These are phyloP conservation scores for Aspidiotus destructor DNA, from an alignment of 2,888 invertebrate genomes.

Conservation along the genomic window DNA sequence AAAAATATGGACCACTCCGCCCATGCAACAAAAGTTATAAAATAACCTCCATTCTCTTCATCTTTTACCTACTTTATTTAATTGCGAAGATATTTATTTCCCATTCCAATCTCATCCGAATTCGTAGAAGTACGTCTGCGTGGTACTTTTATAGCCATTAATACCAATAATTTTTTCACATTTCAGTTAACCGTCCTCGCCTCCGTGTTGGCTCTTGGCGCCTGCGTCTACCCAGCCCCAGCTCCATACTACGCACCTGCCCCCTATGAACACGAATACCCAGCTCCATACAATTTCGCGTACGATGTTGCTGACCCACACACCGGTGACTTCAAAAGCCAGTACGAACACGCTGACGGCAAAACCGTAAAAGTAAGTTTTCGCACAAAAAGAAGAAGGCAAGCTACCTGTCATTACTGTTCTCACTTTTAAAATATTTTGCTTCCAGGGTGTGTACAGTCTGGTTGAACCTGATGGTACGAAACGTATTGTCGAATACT, in stretches of 20 bases:
- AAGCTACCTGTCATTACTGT: background rate
- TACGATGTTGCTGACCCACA: conserved; percentile 36
- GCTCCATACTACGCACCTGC: conserved; percentile 13
- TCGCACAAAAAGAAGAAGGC: background rate
- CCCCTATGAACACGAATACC: conserved; percentile 33
- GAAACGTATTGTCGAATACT: conserved; percentile 36
- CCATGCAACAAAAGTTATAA: too few species aligned
- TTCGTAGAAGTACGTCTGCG: too few species aligned
- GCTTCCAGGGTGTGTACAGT: conserved; percentile 35
- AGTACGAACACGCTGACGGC: conserved; percentile 36
- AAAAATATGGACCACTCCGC: too few species aligned
- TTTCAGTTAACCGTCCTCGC: conserved; percentile 19
- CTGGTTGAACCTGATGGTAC: conserved; percentile 37
- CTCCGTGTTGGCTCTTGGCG: conserved; percentile 19
- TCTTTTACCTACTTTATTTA: too few species aligned
- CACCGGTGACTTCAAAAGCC: conserved; percentile 37
- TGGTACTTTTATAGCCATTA: too few species aligned
- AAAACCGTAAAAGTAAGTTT: conserved; percentile 35
- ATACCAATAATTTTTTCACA: background rate
- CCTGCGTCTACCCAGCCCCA: conserved; percentile 23
- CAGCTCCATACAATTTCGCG: conserved; percentile 36
- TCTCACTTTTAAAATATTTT: background rate
- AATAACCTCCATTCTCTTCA: too few species aligned
- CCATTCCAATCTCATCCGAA: too few species aligned
- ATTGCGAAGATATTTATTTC: too few species aligned